Conservation (phyloP, 2,113 vertebrate genomes). For the Oxygymnocypris stewartii region DNA sequence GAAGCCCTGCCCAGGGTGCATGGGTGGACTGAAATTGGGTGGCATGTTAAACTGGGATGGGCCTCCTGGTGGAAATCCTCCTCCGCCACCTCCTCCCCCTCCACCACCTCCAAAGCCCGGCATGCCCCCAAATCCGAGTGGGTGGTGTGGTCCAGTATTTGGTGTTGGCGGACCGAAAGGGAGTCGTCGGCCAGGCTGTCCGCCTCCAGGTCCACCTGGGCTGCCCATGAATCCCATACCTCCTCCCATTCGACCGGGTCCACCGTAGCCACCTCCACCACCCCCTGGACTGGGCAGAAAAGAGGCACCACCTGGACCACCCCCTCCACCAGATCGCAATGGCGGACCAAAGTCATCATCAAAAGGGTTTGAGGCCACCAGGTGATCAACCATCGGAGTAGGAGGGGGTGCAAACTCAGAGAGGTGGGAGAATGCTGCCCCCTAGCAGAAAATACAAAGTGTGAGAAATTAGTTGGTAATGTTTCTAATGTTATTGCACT, state of each 20-base stretch:
- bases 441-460: constrained; percentile 68
- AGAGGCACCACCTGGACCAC: constrained; percentile 70
- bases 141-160: constrained; percentile 81
- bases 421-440: constrained; percentile 92
- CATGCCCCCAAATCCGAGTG: constrained; percentile 86
- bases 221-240: constrained; percentile 77
- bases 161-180: constrained; percentile 77
- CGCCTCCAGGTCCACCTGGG: constrained; percentile 71
- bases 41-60: constrained; percentile 85
- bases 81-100: constrained; percentile 69
- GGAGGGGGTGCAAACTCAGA: constrained; percentile 97
- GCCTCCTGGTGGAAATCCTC: constrained; percentile 78
- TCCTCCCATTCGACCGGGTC: constrained; percentile 74
- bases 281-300: constrained; percentile 86
- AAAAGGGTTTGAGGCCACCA: constrained; percentile 96
- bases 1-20: constrained; percentile 85
- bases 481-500: too few species aligned
- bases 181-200: constrained; percentile 76
- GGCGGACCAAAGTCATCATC: constrained; percentile 95
- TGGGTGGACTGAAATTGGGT: constrained; percentile 92
- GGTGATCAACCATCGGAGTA: constrained; percentile 96
- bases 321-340: constrained; percentile 78
- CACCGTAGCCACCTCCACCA: constrained; percentile 72
- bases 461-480: not conserved
- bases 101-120: constrained; percentile 78